Conservation (phyloP, 2,888 invertebrate species). For the Microchrysa polita region DNA sequence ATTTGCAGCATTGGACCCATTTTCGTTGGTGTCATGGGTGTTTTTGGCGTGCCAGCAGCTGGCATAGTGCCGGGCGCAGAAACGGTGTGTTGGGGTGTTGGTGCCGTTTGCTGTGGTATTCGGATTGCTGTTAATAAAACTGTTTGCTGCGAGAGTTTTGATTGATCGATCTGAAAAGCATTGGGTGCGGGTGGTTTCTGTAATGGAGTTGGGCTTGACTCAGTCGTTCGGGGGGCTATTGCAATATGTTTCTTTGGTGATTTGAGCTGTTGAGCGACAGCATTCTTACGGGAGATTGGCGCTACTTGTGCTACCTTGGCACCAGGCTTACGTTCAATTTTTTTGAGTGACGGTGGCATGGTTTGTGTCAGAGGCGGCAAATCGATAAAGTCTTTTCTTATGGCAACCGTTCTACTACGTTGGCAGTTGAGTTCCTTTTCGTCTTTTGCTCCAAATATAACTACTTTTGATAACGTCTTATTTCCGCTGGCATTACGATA, state of each 20-base stretch:
- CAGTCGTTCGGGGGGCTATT: slow-evolving; percentile 63
- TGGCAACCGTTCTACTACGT: slow-evolving; percentile 37
- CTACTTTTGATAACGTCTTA: not conserved
- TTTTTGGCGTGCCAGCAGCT: slow-evolving; percentile 46
- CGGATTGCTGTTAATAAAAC: slow-evolving; percentile 69
- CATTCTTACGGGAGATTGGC: slow-evolving; percentile 62
- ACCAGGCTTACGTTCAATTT: slow-evolving; percentile 62
- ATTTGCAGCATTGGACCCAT: slow-evolving; percentile 68
- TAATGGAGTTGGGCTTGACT: slow-evolving; percentile 53
- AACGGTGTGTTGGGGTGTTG: slow-evolving; percentile 48
- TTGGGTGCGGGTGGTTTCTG: slow-evolving; percentile 44
- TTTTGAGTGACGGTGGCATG: slow-evolving; percentile 62
- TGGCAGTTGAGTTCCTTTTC: slow-evolving; percentile 23
- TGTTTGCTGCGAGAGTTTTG: slow-evolving; percentile 66
- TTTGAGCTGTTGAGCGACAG: slow-evolving; percentile 51
- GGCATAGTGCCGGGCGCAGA: slow-evolving; percentile 32
- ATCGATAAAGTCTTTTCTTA: slow-evolving; percentile 45
- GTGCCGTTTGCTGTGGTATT: slow-evolving; percentile 62
- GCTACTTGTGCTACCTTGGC: slow-evolving; percentile 64
- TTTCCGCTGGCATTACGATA: slow-evolving; percentile 59
- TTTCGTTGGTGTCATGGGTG: slow-evolving; percentile 32
- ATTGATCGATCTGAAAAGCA: slow-evolving; percentile 43
- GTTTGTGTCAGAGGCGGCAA: slow-evolving; percentile 51
- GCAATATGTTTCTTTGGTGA: slow-evolving; percentile 64
- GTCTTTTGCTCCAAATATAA: slow-evolving; percentile 29